Evolutionary conservation across 1,140 invertebrate genomes (phyloP), one percentile per base, ranked within the genome.

Genomic region (Heliothis virescens): DNA sequence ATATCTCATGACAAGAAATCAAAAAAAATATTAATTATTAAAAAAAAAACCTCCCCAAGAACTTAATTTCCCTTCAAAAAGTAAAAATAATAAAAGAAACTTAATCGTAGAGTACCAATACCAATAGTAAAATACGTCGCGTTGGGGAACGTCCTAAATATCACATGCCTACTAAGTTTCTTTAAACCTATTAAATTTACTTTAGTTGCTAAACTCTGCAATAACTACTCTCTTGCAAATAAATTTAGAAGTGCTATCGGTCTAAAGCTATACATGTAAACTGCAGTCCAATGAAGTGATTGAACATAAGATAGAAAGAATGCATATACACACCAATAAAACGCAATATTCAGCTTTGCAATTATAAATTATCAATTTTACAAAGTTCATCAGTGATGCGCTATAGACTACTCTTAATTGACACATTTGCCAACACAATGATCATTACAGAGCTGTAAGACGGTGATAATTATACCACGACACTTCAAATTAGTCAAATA

Each of bases 401-500:
- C 47, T 65, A 79, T 79, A 81, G 79, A 81, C 21, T 47, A 76
- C 50, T 34, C 26, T 59, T 67, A 83, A 80, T 78, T 50, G 74
- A 83, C 67, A 80, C 78, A 83, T 80, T 81, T 80, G 47, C 59
- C 50, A 60, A 72, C 57, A 50, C 67, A 79, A 82, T 79, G 26
- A 60, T 77, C 67, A 53, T 62, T 63, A 80, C 41, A 71, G 11
- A 80, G 60, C 52, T 50, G 60, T 65, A 67, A 52, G 11, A 18
- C 50, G 29, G 62, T 82, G 60, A 80, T 79, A 83, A 80, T 82
- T 83, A 83, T 67, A 79, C 55, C 74, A n/a, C 47, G 71, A 82
- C 83, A 82, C 65, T 53, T 87, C 74, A 81, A 86, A 85, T 87
- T 82, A 83, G 72, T 86, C 85, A 79, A 82, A 52, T 76, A 79